Evolutionary conservation across 2,888 invertebrate species (phyloP).

Genomic region (Trissoscelio sp.): DNA sequence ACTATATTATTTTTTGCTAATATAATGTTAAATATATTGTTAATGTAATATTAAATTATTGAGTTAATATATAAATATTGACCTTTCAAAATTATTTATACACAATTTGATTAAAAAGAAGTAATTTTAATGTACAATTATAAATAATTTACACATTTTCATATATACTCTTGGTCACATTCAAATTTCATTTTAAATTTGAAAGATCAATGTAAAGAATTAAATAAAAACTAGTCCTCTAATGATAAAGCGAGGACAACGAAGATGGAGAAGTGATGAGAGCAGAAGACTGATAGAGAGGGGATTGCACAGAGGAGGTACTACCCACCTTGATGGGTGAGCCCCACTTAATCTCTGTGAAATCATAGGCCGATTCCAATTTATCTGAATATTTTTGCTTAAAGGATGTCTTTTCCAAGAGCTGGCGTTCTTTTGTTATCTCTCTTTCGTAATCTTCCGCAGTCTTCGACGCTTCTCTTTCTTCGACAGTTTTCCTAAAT

Average conservation of each 20-base stretch:
- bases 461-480: slow-evolving; percentile 56
- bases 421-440: slow-evolving; percentile 18
- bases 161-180: too few species aligned
- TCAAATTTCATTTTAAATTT: too few species aligned
- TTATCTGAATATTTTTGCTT: slow-evolving; percentile 51
- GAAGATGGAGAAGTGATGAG: slow-evolving; percentile 68
- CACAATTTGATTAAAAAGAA: too few species aligned
- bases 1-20: too few species aligned
- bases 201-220: too few species aligned
- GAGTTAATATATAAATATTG: too few species aligned
- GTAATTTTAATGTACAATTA: too few species aligned
- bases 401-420: slow-evolving; percentile 55
- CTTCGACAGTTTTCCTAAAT: slow-evolving; percentile 22
- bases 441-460: slow-evolving; percentile 51
- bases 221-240: too few species aligned
- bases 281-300: slow-evolving; percentile 66
- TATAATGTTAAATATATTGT: too few species aligned
- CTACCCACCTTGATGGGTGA: slow-evolving; percentile 69
- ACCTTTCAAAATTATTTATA: too few species aligned
- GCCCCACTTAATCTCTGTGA: slow-evolving; percentile 66
- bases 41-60: too few species aligned
- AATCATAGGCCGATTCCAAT: slow-evolving; percentile 55
- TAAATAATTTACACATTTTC: too few species aligned
- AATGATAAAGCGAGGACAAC: slow-evolving; percentile 55
- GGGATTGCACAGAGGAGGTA: slow-evolving; percentile 64